phyloP scores from a whole-genome alignment of 2,113 vertebrate species.

The Neodontobutis hainanensis region DNA sequence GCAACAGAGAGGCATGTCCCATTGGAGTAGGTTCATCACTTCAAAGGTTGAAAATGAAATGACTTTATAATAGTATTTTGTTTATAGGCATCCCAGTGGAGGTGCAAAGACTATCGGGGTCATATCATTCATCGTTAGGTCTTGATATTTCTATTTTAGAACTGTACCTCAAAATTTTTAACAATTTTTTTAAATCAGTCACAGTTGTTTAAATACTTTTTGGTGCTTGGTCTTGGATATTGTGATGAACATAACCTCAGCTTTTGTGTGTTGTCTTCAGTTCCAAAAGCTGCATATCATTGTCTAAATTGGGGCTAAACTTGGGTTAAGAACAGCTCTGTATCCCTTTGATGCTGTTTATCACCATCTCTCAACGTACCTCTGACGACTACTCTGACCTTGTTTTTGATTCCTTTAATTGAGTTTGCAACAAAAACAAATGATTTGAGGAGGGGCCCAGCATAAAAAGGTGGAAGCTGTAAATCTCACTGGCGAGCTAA shows the following conservation, averaged over 20 bases:
- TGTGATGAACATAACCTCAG: too few relatives aligned
- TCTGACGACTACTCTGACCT: constrained; percentile 52
- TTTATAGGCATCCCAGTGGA: constrained; percentile 2
- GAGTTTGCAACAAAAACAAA: constrained; percentile 72
- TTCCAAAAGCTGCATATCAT: not conserved
- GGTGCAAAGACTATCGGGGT: not conserved
- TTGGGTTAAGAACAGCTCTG: constrained; percentile 29
- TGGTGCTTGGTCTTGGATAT: too few relatives aligned
- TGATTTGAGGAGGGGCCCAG: constrained; percentile 12
- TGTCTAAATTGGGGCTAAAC: constrained; percentile 30
- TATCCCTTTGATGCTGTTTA: constrained; percentile 67
- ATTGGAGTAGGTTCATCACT: constrained; percentile 9
- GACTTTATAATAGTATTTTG: not conserved
- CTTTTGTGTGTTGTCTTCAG: not conserved
- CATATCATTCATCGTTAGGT: not conserved
- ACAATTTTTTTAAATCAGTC: too few relatives aligned
- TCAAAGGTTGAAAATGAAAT: not conserved
- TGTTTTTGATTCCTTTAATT: constrained; percentile 67
- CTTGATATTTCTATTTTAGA: not conserved
- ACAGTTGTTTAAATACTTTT: too few relatives aligned
- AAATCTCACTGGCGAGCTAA: constrained; percentile 54
- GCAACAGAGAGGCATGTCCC: constrained; percentile 13
- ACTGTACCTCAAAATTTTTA: too few relatives aligned
- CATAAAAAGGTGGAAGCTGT: constrained; percentile 32
- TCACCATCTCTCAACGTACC: constrained; percentile 50